These are phyloP conservation scores for Cheilosia soror DNA, from an alignment of 2,888 invertebrate genomes.

Conservation along the genomic window DNA sequence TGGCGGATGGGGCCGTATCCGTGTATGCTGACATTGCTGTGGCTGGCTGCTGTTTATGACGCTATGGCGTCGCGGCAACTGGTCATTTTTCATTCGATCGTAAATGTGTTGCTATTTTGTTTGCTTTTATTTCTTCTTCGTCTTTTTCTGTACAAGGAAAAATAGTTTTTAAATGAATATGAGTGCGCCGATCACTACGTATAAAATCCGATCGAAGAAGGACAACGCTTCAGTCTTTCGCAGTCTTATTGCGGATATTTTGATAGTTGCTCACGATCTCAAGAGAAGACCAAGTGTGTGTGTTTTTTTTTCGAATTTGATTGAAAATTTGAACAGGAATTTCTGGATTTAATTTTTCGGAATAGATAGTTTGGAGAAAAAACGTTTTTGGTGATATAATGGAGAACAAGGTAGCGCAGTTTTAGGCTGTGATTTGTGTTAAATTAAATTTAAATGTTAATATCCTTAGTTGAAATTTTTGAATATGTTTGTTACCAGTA, in stretches of 20 bases:
- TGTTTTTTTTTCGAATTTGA: background rate
- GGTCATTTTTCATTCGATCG: constrained; percentile 72
- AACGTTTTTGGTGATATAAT: constrained; percentile 17
- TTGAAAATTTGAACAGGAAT: background rate
- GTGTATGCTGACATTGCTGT: background rate
- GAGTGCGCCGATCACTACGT: constrained; percentile 55
- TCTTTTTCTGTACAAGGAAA: constrained; percentile 35
- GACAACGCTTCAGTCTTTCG: constrained; percentile 60
- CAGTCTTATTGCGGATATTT: constrained; percentile 37
- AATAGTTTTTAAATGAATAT: constrained; percentile 61
- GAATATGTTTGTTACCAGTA: no score
- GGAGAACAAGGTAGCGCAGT: constrained; percentile 31
- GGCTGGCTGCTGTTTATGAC: constrained; percentile 23
- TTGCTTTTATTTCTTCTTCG: constrained; percentile 26
- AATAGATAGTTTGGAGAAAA: background rate
- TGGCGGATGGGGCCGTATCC: background rate
- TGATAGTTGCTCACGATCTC: constrained; percentile 29
- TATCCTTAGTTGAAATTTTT: no score
- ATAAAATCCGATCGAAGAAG: constrained; percentile 69
- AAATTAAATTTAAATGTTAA: background rate
- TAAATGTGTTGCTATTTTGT: constrained; percentile 48
- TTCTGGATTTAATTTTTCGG: background rate
- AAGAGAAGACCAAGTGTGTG: constrained; percentile 2
- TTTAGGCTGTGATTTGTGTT: background rate
- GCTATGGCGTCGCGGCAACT: constrained; percentile 45